These are phyloP conservation scores for Poecilia picta DNA, from an alignment of 2,797 vertebrate genomes.

Conservation along the genomic window DNA sequence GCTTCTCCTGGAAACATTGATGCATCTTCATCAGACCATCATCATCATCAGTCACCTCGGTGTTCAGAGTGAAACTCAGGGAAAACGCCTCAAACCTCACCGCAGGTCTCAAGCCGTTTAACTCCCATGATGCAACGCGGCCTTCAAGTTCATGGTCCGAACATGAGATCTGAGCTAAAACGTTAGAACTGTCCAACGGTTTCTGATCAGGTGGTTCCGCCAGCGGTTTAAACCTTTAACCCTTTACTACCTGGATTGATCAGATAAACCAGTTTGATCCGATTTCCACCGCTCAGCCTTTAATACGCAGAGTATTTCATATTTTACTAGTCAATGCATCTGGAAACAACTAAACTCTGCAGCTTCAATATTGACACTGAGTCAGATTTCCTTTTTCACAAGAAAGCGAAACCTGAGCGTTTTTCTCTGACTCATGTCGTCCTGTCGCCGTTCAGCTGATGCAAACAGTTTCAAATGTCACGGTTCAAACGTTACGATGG, in stretches of 20 bases:
- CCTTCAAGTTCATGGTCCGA: neutral
- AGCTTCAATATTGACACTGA: neutral
- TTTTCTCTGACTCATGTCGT: neutral
- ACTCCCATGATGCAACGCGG: neutral
- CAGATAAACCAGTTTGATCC: neutral
- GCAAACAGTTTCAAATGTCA: conserved; percentile 8
- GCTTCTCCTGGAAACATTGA: neutral
- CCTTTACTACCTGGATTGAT: neutral
- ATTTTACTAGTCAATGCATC: neutral
- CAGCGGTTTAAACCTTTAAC: neutral
- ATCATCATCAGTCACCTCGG: neutral
- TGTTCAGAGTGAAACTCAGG: conserved; percentile 5
- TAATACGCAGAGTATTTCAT: neutral
- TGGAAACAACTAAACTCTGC: neutral
- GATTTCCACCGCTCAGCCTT: neutral
- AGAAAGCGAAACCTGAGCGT: neutral
- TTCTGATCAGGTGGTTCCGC: neutral
- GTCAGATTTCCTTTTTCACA: neutral
- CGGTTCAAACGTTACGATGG: neutral
- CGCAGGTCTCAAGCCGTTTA: neutral
- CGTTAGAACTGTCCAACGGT: neutral
- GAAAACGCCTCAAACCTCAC: conserved; percentile 7
- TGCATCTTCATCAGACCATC: rapidly evolving
- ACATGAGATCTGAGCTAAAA: neutral
- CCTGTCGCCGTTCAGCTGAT: neutral